Evolutionary conservation across 1,140 invertebrate genomes (phyloP).

Genomic region (Meteorus sp.): DNA sequence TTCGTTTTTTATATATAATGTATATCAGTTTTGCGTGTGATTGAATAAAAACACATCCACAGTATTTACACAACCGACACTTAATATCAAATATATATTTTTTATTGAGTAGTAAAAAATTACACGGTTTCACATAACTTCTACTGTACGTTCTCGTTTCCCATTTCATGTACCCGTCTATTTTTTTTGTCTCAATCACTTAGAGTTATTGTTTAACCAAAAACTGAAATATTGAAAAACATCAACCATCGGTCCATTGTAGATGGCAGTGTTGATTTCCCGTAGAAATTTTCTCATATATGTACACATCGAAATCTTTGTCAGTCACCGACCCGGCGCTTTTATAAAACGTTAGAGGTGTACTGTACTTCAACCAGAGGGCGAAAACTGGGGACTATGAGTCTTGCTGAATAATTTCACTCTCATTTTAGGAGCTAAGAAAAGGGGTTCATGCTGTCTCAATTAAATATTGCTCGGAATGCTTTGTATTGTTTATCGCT

Average conservation of each 20-base stretch:
- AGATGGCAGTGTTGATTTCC: conserved; percentile 36
- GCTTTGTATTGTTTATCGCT: too few species aligned
- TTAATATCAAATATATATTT: too few species aligned
- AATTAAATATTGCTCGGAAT: too few species aligned
- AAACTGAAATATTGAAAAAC: conserved; percentile 46
- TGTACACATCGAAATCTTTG: conserved; percentile 8
- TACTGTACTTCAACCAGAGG: too few species aligned
- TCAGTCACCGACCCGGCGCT: too few species aligned
- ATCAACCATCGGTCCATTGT: conserved; percentile 46
- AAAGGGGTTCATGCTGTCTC: too few species aligned
- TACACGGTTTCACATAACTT: conserved; percentile 28
- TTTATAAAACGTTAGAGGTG: too few species aligned
- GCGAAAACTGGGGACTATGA: too few species aligned
- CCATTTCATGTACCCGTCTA: conserved; percentile 57
- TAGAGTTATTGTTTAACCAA: conserved; percentile 30
- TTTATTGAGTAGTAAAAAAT: too few species aligned
- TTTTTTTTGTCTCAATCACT: conserved; percentile 28
- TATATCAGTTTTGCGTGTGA: conserved; percentile 29
- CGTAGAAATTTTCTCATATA: background rate
- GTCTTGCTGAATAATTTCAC: too few species aligned
- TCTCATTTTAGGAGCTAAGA: too few species aligned
- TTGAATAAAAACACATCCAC: conserved; percentile 36
- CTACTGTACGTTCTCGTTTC: conserved; percentile 34
- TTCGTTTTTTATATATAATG: conserved; percentile 41
- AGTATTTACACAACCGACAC: conserved; percentile 40